Evolutionary conservation across 2,113 vertebrate genomes (phyloP).

Genomic region (Emberiza fucata): DNA sequence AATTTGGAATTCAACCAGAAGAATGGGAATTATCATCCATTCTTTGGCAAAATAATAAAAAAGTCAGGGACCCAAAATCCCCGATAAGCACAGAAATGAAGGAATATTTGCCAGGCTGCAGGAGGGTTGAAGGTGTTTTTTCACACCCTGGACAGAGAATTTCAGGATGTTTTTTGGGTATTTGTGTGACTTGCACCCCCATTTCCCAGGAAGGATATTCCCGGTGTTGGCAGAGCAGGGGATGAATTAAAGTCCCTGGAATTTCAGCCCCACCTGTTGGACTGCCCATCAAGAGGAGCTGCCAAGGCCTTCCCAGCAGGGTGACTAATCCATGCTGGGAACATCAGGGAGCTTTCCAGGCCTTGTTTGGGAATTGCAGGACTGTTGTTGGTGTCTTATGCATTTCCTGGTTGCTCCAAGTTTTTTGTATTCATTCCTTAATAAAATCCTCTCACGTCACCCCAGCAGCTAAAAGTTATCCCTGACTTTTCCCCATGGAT

Average conservation of each 20-base stretch:
- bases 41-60: not conserved
- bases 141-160: not conserved
- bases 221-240: not conserved
- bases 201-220: not conserved
- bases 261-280: conserved; percentile 57
- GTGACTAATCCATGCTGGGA: conserved; percentile 56
- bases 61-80: not conserved
- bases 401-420: not conserved
- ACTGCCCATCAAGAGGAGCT: not conserved
- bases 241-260: not conserved
- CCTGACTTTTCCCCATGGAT: not conserved
- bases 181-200: not conserved
- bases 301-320: conserved; percentile 63
- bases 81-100: not conserved
- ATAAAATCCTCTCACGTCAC: not conserved
- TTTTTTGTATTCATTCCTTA: not conserved
- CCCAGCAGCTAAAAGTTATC: not conserved
- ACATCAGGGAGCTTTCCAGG: conserved; percentile 1
- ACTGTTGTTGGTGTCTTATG: not conserved
- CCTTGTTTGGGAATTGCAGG: not conserved
- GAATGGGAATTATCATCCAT: not conserved
- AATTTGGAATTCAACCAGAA: not conserved
- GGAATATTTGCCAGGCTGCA: not conserved
- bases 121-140: accelerated
- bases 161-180: not conserved